Evolutionary conservation across 2,888 invertebrate genomes (phyloP).

Genomic region (Ochlodes sylvanus): DNA sequence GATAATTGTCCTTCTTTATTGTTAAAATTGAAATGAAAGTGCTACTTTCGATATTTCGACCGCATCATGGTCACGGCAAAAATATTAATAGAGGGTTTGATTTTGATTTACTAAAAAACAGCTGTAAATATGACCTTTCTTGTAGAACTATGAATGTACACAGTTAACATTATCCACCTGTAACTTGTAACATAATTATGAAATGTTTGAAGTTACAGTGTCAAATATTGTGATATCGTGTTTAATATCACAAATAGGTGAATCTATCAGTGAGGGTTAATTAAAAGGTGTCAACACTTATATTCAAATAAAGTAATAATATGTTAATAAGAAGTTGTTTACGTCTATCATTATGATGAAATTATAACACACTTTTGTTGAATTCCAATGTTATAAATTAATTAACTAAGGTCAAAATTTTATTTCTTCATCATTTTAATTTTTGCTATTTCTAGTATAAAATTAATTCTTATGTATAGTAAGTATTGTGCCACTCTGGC

Average conservation of each 20-base stretch:
- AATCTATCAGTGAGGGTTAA: background rate
- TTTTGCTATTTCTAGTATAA: too few species aligned
- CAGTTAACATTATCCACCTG: too few species aligned
- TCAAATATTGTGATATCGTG: background rate
- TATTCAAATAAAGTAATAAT: background rate
- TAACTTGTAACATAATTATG: too few species aligned
- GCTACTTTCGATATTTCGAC: too few species aligned
- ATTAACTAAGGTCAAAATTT: background rate
- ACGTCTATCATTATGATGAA: conserved; percentile 18
- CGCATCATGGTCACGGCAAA: too few species aligned
- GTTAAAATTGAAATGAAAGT: too few species aligned
- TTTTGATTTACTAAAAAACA: background rate
- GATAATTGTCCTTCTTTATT: too few species aligned
- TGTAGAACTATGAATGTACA: background rate
- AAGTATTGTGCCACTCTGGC: too few species aligned
- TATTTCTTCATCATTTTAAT: too few species aligned
- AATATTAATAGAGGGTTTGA: too few species aligned
- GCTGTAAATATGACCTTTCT: background rate
- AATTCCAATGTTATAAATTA: conserved; percentile 26
- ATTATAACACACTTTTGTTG: conserved; percentile 34
- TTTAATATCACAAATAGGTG: background rate
- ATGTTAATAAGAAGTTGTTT: conserved; percentile 10
- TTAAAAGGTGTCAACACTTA: background rate
- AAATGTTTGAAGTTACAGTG: too few species aligned
- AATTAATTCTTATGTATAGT: too few species aligned